These are phyloP conservation scores for Heptascelio sp. DNA, from an alignment of 2,888 invertebrate genomes.

Conservation along the genomic window DNA sequence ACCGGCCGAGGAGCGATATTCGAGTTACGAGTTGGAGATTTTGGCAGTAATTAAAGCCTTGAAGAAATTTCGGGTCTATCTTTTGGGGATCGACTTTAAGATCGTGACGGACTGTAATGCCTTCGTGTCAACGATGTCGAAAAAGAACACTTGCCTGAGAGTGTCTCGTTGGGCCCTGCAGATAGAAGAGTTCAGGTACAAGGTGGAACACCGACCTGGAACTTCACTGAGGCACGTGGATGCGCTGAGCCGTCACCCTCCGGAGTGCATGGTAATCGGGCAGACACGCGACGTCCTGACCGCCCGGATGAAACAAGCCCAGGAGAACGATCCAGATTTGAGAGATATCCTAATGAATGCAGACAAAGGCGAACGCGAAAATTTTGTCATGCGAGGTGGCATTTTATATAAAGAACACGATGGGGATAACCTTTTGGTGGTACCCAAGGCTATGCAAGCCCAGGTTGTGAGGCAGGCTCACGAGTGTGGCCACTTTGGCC, in stretches of 20 bases:
- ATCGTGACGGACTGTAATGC: no score
- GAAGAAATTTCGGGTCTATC: conserved; percentile 72
- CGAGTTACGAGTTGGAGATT: conserved; percentile 70
- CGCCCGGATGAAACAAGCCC: not conserved
- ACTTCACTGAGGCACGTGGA: conserved; percentile 58
- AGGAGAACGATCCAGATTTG: not conserved
- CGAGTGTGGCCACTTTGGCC: conserved; percentile 55
- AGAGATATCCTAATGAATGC: not conserved
- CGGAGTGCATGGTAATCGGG: not conserved
- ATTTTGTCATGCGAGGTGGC: conserved; percentile 33
- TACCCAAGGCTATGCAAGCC: conserved; percentile 40
- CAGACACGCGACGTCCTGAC: conserved; percentile 19
- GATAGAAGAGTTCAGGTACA: conserved; percentile 60
- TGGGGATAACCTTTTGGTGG: conserved; percentile 13
- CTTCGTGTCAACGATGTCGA: no score
- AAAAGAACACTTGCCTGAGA: conserved; percentile 51
- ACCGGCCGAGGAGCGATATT: conserved; percentile 69
- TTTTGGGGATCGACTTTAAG: conserved; percentile 69
- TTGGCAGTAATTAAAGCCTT: conserved; percentile 72
- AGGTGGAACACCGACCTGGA: conserved; percentile 60
- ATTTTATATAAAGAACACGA: conserved; percentile 19
- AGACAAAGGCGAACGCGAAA: conserved; percentile 14
- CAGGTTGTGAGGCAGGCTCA: conserved; percentile 57
- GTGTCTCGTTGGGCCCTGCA: conserved; percentile 63
- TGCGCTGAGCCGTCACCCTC: conserved; percentile 58